Conservation (phyloP, 2,888 invertebrate genomes). For the Dione vanillae region DNA sequence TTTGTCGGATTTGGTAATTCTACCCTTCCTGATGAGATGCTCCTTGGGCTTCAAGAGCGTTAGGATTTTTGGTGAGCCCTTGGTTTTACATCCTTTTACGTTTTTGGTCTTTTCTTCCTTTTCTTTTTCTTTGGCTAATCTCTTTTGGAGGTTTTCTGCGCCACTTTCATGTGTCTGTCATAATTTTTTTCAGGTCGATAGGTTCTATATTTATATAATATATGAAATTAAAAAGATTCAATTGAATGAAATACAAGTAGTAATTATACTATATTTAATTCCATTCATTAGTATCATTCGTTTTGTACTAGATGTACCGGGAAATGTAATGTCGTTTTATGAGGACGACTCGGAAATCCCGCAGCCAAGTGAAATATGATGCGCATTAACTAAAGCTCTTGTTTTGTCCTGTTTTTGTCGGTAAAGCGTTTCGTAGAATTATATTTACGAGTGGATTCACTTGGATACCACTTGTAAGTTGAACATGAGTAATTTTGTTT, state of each 20-base stretch:
- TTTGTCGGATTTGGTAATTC: too few species aligned
- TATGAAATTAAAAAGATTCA: neutral
- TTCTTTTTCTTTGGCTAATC: too few species aligned
- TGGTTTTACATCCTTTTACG: too few species aligned
- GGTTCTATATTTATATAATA: too few species aligned
- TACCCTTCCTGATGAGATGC: too few species aligned
- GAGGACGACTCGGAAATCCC: constrained; percentile 65
- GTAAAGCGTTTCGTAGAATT: constrained; percentile 62
- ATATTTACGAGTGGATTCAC: constrained; percentile 53
- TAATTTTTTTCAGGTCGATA: too few species aligned
- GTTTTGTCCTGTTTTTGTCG: constrained; percentile 74
- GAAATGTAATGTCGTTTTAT: constrained; percentile 44
- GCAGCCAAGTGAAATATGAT: constrained; percentile 75
- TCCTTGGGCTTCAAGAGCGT: too few species aligned
- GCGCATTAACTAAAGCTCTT: constrained; percentile 75
- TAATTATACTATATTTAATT: constrained; percentile 18
- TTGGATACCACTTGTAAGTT: constrained; percentile 29
- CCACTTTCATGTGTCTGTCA: too few species aligned
- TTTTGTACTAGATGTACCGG: constrained; percentile 41
- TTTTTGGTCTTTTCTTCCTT: too few species aligned
- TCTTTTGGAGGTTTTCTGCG: too few species aligned
- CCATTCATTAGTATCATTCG: constrained; percentile 32
- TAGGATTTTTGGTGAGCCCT: too few species aligned
- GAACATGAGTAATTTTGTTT: constrained; percentile 31
- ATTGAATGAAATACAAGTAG: constrained; percentile 8